Percentiles rank a stretch among this genome's conserved stretches.
Evolutionary conservation across 1,140 invertebrate genomes (phyloP).

Genomic region (Homalodisca vitripennis): DNA sequence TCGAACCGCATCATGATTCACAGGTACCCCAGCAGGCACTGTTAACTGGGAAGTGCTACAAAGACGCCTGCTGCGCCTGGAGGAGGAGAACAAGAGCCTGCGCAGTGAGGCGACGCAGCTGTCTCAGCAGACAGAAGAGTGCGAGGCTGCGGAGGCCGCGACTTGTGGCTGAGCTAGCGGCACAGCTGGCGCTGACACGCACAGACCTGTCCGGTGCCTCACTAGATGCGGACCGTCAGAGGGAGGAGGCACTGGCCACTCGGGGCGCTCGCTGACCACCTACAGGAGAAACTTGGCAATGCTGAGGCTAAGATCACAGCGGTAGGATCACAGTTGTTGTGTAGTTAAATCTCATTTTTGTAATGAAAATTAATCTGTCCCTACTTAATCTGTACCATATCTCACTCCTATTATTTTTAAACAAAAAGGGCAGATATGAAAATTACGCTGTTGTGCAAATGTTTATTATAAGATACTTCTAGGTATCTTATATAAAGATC

Average conservation of each 20-base stretch:
- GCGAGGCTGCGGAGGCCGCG: conserved; percentile 59
- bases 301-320: conserved; percentile 32
- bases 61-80: conserved; percentile 75
- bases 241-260: conserved; percentile 31
- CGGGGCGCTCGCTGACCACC: conserved; percentile 21
- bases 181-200: conserved; percentile 28
- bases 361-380: no score
- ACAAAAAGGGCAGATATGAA: no score
- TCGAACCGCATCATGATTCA: no score
- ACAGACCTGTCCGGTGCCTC: conserved; percentile 36
- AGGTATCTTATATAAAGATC: no score
- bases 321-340: no score
- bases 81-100: conserved; percentile 86
- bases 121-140: conserved; percentile 73
- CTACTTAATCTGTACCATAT: no score
- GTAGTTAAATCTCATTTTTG: no score
- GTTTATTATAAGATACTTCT: no score
- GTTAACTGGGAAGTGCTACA: conserved; percentile 78
- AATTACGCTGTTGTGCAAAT: no score
- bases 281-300: conserved; percentile 25
- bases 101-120: conserved; percentile 76
- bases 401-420: no score
- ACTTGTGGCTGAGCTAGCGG: conserved; percentile 20
- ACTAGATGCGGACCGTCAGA: conserved; percentile 36
- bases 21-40: conserved; percentile 58